These are phyloP conservation scores for Lycocorax pyrrhopterus DNA, from an alignment of 2,113 vertebrate species.

Conservation along the genomic window DNA sequence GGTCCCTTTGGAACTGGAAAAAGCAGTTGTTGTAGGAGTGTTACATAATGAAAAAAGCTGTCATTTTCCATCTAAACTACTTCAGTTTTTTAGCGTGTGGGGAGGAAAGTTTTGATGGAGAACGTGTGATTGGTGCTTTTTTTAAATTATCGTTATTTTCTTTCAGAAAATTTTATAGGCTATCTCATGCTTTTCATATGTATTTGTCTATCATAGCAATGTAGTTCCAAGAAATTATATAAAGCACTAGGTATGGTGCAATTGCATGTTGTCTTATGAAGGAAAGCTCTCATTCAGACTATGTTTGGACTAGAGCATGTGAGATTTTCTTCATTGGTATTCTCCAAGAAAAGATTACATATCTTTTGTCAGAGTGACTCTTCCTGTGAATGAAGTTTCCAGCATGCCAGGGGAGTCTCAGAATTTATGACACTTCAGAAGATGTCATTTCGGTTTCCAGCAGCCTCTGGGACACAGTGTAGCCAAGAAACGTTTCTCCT, in stretches of 20 bases:
- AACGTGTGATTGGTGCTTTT: background rate
- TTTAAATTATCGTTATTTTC: background rate
- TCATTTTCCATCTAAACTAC: background rate
- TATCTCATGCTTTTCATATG: background rate
- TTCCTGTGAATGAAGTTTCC: background rate
- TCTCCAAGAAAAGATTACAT: background rate
- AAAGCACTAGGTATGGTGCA: background rate
- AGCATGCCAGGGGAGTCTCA: background rate
- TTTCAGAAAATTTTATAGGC: background rate
- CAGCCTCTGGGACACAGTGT: background rate
- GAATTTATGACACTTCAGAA: background rate
- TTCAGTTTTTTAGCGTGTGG: background rate
- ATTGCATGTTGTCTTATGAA: background rate
- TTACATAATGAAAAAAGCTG: background rate
- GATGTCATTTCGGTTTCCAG: background rate
- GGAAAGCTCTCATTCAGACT: background rate
- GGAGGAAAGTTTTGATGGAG: background rate
- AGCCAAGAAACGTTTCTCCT: background rate
- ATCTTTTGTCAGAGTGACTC: background rate
- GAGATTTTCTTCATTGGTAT: background rate
- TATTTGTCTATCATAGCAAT: background rate
- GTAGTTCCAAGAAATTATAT: background rate
- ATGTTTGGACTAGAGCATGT: background rate
- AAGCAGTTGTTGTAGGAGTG: background rate
- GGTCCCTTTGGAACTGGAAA: background rate